Conservation (phyloP, 2,797 vertebrate genomes). For the Argyrosomus regius region DNA sequence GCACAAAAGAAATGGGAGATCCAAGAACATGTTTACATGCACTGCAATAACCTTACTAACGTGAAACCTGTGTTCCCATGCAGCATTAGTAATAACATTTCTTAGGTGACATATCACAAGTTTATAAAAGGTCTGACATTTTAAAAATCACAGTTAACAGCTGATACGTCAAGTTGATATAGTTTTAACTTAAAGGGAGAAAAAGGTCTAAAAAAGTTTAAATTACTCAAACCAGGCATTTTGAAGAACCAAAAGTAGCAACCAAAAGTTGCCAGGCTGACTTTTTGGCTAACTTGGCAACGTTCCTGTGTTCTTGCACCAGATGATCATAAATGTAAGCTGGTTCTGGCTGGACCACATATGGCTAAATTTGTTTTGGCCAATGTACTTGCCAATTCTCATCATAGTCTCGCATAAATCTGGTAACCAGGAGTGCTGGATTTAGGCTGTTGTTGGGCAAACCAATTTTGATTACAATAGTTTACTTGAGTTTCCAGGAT, state of each 20-base stretch:
- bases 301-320: neutral
- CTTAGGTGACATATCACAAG: neutral
- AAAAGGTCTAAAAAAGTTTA: neutral
- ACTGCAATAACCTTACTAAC: neutral
- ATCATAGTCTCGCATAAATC: neutral
- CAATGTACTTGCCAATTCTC: neutral
- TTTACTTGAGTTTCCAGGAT: neutral
- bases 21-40: neutral
- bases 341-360: neutral
- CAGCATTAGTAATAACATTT: neutral
- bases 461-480: neutral
- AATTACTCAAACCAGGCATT: neutral
- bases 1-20: neutral
- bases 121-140: neutral
- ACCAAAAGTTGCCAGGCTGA: neutral
- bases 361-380: too few species aligned
- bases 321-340: conserved; percentile 14
- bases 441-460: neutral
- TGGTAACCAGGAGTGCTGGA: neutral
- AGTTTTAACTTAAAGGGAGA: too few species aligned
- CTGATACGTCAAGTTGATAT: neutral
- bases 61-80: neutral
- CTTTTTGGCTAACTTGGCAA: neutral
- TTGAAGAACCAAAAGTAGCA: neutral
- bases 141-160: too few species aligned